Evolutionary conservation across 2,113 vertebrate genomes (phyloP).

Genomic region (Pygoscelis antarcticus): DNA sequence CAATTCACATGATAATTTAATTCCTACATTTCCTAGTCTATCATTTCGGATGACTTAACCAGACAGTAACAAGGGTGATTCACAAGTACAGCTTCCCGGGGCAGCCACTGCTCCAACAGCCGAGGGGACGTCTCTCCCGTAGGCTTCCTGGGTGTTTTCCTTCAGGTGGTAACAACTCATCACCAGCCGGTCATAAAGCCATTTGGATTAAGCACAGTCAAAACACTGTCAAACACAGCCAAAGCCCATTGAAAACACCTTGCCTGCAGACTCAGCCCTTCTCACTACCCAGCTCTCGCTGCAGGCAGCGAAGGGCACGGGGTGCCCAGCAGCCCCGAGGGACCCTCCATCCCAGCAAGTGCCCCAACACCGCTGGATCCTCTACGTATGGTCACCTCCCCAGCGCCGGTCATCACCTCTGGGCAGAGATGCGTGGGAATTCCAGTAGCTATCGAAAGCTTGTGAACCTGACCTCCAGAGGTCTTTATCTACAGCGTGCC

Average conservation of each 20-base stretch:
- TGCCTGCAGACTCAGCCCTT: background rate
- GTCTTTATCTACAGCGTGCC: background rate
- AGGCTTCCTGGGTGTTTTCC: background rate
- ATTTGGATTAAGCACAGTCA: background rate
- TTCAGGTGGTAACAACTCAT: conserved; percentile 3
- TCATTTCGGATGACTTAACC: conserved; percentile 25
- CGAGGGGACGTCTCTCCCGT: background rate
- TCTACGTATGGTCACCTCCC: background rate
- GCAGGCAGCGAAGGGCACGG: accelerated
- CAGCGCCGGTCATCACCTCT: accelerated
- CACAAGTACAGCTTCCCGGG: background rate
- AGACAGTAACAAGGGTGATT: background rate
- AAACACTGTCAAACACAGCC: background rate
- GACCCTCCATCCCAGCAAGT: background rate
- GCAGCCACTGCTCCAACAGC: background rate
- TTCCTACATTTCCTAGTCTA: conserved; percentile 14
- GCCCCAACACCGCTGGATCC: background rate
- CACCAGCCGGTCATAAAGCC: background rate
- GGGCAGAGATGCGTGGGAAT: background rate
- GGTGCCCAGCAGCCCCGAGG: background rate
- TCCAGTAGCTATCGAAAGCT: background rate
- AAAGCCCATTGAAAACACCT: background rate
- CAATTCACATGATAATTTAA: background rate
- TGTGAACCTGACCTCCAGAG: background rate
- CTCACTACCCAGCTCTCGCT: background rate